A percentile compares a stretch with the other conserved stretches of the same genome.
phyloP scores from a whole-genome alignment of 2,888 invertebrate genomes.

The Bombylius major region DNA sequence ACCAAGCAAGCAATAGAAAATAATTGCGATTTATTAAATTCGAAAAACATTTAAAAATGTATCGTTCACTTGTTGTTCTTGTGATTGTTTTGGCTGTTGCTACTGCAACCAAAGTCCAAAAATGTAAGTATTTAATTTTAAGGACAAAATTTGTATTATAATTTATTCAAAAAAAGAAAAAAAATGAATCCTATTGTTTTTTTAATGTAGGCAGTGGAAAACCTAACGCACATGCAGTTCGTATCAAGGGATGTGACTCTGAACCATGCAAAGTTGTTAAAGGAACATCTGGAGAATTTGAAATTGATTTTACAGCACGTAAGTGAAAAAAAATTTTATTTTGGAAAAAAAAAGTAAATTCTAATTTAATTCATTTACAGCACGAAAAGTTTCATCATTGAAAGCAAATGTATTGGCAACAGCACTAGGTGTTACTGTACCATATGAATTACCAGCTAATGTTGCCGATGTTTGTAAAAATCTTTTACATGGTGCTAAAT shows the following conservation, averaged over 20 bases:
- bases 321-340: conserved; percentile 7
- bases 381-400: conserved; percentile 9
- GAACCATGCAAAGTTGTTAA: conserved; percentile 27
- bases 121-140: background rate
- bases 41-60: background rate
- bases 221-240: conserved; percentile 19
- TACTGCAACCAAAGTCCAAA: background rate
- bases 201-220: background rate
- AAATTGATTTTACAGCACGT: conserved; percentile 27
- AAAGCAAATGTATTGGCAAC: conserved; percentile 25
- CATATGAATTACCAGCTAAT: conserved; percentile 26
- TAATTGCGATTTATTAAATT: too few relatives aligned
- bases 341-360: too few relatives aligned
- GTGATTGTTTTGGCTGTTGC: background rate
- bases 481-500: conserved; percentile 24
- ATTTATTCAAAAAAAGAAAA: too few relatives aligned
- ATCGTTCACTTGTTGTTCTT: background rate
- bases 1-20: too few relatives aligned
- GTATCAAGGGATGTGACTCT: conserved; percentile 21
- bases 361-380: background rate
- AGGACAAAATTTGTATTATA: too few relatives aligned
- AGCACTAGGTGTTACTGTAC: conserved; percentile 23
- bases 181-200: too few relatives aligned
- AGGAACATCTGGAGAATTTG: conserved; percentile 22
- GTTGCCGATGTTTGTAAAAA: conserved; percentile 26